These are phyloP conservation scores for Drosophila nannoptera DNA, from an alignment of 1,140 invertebrate species.

Conservation along the genomic window DNA sequence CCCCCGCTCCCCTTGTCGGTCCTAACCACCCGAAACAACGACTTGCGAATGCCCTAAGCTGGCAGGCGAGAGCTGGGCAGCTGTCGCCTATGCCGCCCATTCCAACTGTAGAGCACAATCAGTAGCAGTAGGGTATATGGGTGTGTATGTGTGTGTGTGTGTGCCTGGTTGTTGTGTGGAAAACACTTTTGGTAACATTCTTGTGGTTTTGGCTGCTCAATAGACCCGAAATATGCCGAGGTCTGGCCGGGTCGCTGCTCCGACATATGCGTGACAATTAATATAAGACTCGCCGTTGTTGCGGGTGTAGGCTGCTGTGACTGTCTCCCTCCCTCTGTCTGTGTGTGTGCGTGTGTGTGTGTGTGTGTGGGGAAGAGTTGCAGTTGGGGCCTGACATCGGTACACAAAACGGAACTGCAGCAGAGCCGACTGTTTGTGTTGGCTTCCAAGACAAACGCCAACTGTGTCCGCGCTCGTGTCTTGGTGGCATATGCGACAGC, in stretches of 20 bases:
- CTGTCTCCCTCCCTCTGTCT: neutral
- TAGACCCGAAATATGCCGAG: conserved; percentile 67
- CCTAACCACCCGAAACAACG: too few relatives aligned
- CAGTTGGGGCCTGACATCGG: conserved; percentile 46
- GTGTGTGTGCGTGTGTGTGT: neutral
- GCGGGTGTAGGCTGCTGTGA: conserved; percentile 3
- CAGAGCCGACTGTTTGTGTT: neutral
- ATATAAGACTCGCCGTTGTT: conserved; percentile 59
- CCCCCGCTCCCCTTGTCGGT: too few relatives aligned
- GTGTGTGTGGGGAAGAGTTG: neutral
- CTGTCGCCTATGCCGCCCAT: neutral
- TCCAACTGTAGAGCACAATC: conserved; percentile 12
- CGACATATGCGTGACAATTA: conserved; percentile 78
- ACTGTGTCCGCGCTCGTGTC: conserved; percentile 39
- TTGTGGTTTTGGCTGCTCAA: conserved; percentile 73
- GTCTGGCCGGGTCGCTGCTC: conserved; percentile 43
- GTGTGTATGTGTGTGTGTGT: conserved; percentile 17
- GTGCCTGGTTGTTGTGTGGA: conserved; percentile 32
- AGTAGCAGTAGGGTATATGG: conserved; percentile 34
- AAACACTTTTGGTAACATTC: conserved; percentile 76
- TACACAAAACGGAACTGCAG: conserved; percentile 75
- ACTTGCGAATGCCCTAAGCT: conserved; percentile 38
- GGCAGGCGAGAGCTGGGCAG: neutral
- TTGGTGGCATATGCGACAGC: conserved; percentile 49
- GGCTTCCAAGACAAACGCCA: conserved; percentile 1